These are phyloP conservation scores for Bucorvus abyssinicus DNA, from an alignment of 2,797 vertebrate genomes.

Conservation along the genomic window DNA sequence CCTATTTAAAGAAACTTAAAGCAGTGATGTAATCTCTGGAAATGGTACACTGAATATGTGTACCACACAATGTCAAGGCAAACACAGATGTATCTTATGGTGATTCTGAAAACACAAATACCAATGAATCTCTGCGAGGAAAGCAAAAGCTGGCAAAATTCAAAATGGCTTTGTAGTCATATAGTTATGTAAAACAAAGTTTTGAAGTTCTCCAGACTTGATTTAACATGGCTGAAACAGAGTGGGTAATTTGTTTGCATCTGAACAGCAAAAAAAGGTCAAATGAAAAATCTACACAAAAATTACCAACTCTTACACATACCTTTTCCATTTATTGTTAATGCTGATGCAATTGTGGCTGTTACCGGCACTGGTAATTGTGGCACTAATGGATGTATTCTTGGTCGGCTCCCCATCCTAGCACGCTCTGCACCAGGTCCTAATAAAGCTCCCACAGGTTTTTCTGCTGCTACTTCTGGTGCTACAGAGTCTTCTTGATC, in stretches of 20 bases:
- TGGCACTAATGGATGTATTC: constrained; percentile 80
- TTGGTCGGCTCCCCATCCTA: constrained; percentile 92
- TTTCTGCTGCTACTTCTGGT: constrained; percentile 91
- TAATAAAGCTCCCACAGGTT: constrained; percentile 82
- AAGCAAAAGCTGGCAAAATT: background rate
- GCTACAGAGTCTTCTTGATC: constrained; percentile 88
- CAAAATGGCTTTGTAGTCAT: background rate
- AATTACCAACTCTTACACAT: background rate
- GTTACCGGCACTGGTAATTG: constrained; percentile 82
- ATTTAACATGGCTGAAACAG: background rate
- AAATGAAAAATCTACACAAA: background rate
- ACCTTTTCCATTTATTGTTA: constrained; percentile 88
- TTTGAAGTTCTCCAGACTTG: background rate
- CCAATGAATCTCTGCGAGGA: background rate
- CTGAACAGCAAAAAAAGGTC: background rate
- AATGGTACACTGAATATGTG: background rate
- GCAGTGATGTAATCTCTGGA: background rate
- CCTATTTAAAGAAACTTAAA: background rate
- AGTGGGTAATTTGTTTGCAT: background rate
- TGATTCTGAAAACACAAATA: constrained; percentile 17
- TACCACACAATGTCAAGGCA: background rate
- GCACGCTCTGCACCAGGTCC: constrained; percentile 92
- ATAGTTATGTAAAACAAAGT: background rate
- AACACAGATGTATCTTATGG: background rate
- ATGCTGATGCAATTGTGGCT: constrained; percentile 80